Percentiles rank a stretch among this genome's conserved stretches.
These are phyloP conservation scores for Ophraella communa DNA, from an alignment of 2,888 invertebrate genomes.

Conservation along the genomic window DNA sequence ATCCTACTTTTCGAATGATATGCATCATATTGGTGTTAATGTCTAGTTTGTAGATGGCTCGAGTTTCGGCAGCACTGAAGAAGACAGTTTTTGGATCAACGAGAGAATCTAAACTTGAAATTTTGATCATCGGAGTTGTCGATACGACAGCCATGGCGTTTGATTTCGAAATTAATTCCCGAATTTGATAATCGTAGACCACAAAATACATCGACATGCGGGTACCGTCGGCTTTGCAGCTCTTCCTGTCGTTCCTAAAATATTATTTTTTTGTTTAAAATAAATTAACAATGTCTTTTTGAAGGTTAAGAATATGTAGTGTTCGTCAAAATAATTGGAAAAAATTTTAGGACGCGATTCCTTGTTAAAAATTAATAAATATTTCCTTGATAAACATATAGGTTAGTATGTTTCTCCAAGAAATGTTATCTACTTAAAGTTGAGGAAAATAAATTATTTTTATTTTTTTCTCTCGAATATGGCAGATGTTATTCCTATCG, in stretches of 20 bases:
- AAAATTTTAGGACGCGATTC: too few relatives aligned
- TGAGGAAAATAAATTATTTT: too few relatives aligned
- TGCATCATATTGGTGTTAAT: conserved; percentile 54
- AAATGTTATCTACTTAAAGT: too few relatives aligned
- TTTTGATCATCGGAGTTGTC: conserved; percentile 59
- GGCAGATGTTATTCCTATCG: too few relatives aligned
- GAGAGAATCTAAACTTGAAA: conserved; percentile 66
- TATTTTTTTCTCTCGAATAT: too few relatives aligned
- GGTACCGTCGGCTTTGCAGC: conserved; percentile 71
- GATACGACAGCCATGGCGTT: conserved; percentile 56
- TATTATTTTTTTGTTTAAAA: too few relatives aligned
- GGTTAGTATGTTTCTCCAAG: too few relatives aligned
- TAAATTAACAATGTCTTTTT: too few relatives aligned
- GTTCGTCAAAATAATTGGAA: too few relatives aligned
- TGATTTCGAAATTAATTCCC: conserved; percentile 59
- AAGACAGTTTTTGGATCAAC: conserved; percentile 59
- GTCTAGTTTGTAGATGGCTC: conserved; percentile 58
- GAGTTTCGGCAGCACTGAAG: conserved; percentile 60
- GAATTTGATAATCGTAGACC: conserved; percentile 63
- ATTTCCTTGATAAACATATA: too few relatives aligned
- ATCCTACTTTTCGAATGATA: conserved; percentile 59
- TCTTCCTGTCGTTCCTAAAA: conserved; percentile 61
- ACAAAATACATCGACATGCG: conserved; percentile 65
- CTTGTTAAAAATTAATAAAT: too few relatives aligned
- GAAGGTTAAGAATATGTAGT: too few relatives aligned